Base-by-base conservation (phyloP, 2,888 invertebrate genomes). In the Agapetus fuscipes region DNA sequence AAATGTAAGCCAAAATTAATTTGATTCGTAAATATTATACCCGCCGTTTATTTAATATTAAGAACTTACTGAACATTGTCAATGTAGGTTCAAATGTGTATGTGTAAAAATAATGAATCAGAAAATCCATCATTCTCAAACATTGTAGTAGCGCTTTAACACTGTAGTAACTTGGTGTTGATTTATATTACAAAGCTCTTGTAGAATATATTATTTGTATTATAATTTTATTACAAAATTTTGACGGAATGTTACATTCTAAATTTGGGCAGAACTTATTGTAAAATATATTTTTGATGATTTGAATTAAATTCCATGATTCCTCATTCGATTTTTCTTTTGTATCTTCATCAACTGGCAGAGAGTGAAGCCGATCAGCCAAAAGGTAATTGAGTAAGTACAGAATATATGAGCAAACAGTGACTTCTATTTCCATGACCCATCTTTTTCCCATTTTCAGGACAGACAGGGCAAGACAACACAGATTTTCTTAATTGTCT, bases 81-180 rank as follows among this genome's bases (percentile, higher is more conserved):
- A 24, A 30, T 30, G 36, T 34, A 43, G 34, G 26, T 17, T 31
- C 27, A 42, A 25, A 30, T 27, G 35, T 43, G 39, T 35, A 39
- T 35, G 36, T 39, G 39, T 20, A 39, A 34, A 41, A 30, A 39
- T 34, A 20, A 20, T 4, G 20, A 20, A 7, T 7, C 4, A 31
- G n/a, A 16, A 7, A n/a, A 9, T 31, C n/a, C 13, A 31, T 20
- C 4, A 6, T 20, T 20, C 20, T 20, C 20, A 20, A 20, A 20
- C 5, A 20, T 20, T 16, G 15, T 31, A n/a, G 13, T 15, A 5
- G 13, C 11, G 4, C 5, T 15, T 16, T 5, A 12, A 11, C 13
- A n/a, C n/a, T 11, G 11, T 28, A 28, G 13, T 28, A 7, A 28
- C 6, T 28, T 28, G n/a, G 13, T 28, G n/a, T n/a, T 28, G 13